Evolutionary conservation across 2,113 vertebrate genomes (phyloP), one percentile per base, ranked within the genome.

Genomic region (Oxyura jamaicensis): DNA sequence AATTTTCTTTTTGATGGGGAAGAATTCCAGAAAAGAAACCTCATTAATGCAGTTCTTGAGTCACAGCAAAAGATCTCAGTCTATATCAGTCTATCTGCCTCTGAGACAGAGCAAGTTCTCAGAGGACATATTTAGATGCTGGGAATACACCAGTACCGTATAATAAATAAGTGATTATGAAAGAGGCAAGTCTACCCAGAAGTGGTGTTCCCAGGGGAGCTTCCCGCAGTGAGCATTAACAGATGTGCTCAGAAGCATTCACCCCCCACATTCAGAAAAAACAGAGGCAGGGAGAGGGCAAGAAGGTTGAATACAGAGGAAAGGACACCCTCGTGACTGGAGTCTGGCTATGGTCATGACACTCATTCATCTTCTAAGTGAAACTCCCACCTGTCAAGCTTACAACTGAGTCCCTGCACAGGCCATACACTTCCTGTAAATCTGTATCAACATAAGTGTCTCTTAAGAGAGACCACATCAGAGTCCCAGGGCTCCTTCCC

Each of bases 81-180:
- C 52, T 96, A 48, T 80, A 93, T 95, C 88, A 82, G 75, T 86
- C 68, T 67, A 28, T 92, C 50, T 83, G 82, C 76, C 76, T 82
- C 71, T 67, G 91, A 93, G 96, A 86, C 59, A 3, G 0, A 74
- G 81, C 5, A 7, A 87, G 91, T 96, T 95, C 95, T 96, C 97
- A 97, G 93, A 96, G 96, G 93, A 97, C 73, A 31, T 71, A 74
- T 95, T 93, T 95, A 91, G 96, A 95, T 91, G 93, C 91, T 97
- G 91, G 95, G 95, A 98, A 97, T 95, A 92, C 82, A 96, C 94
- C 73, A 93, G 44, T 3, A 75, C 78, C 83, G 77, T 90, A 74
- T 87, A 74, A 89, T 88, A 96, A 95, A 94, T 76, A 94, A 94
- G 78, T 91, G 91, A 92, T 95, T 93, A 82, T 91, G 90, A 93